Evolutionary conservation across 2,113 vertebrate species (phyloP), one percentile per base, ranked within the genome.

Genomic region (Gallinago undulata): DNA sequence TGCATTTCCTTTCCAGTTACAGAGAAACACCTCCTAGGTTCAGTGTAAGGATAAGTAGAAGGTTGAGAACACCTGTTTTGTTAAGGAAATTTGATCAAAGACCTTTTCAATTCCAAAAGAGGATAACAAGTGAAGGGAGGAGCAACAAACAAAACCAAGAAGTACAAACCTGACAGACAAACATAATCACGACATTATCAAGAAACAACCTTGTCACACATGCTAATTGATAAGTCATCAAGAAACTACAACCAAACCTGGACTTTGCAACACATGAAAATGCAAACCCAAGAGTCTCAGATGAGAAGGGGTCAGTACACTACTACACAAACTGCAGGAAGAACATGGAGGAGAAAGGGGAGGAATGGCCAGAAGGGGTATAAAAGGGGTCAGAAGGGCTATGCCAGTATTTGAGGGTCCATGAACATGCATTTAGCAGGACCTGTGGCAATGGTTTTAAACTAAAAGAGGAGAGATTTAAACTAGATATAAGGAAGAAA

Each of bases 361-460:
- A 75, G 14, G 19, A 93, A 66, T 2, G 8, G 7, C 31, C 73
- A 75, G 33, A 57, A 45, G 27, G 8, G 11, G 4, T 47, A 21
- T 9, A 76, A 66, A 64, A 69, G 5, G 23, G n/a, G 23, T 7
- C 24, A 56, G 18, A 21, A 69, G 19, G 39, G 28, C 51, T 48
- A 45, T 11, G 13, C 8, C 15, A 60, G 4, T 35, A 45, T 67
- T 2, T 88, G 31, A 85, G 28, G 41, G 79, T 51, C 37, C 22
- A 5, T 2, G 7, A 69, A 31, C 8, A 39, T 0, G 0, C 11
- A 47, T n/a, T 13, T 31, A 66, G 63, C 41, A 43, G 39, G 18
- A 39, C 62, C 27, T 41, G 37, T 13, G 39, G 19, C 30, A 45
- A 33, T 23, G 41, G 19, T 43, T 22, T 66, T 21, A 31, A 43